Evolutionary conservation across 92 coral and sea anemone genomes (phyloP).

Genomic region (Palythoa grandis): DNA sequence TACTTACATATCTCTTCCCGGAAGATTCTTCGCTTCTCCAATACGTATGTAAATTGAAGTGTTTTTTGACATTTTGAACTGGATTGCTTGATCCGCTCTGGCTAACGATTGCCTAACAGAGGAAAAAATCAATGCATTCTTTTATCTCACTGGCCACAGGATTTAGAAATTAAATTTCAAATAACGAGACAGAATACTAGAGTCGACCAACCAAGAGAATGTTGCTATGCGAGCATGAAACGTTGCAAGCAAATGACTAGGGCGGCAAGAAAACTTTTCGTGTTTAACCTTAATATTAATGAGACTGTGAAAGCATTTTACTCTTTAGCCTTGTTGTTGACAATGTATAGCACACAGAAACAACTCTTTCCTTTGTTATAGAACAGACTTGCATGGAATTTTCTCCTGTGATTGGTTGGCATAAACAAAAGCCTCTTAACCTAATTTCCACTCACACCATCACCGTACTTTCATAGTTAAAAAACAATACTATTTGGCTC

Average conservation of each 20-base stretch:
- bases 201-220: too few species aligned
- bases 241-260: background rate
- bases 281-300: background rate
- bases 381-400: background rate
- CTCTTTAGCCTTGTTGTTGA: background rate
- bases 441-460: background rate
- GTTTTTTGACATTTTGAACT: constrained; percentile 61
- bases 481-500: background rate
- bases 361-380: background rate
- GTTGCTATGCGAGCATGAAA: background rate
- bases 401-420: constrained; percentile 5
- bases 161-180: too few species aligned
- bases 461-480: background rate
- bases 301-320: background rate
- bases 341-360: background rate
- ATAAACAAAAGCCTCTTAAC: background rate
- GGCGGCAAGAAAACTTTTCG: background rate
- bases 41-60: constrained; percentile 79
- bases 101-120: background rate
- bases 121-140: background rate
- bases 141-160: background rate
- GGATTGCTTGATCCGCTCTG: background rate
- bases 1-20: constrained; percentile 95
- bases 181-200: too few species aligned
- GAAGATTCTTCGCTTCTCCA: constrained; percentile 91